Evolutionary conservation across 2,113 vertebrate genomes (phyloP).

Genomic region (Austrofundulus limnaeus): DNA sequence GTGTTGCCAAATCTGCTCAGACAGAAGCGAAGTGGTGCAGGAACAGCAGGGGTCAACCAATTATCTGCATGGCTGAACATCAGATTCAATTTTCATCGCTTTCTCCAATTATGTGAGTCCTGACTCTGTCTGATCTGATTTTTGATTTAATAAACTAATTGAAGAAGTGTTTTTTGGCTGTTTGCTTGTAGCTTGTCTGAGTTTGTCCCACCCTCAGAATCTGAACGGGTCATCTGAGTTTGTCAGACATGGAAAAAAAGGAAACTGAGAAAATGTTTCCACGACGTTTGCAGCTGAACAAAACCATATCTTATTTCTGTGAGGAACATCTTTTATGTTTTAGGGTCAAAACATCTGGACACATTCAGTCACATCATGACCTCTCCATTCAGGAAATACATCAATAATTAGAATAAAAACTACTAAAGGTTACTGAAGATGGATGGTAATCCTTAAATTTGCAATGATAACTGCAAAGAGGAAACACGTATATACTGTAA

Average conservation of each 20-base stretch:
- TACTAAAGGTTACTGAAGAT: too few species aligned
- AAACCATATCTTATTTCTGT: neutral
- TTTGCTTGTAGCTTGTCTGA: neutral
- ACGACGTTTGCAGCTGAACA: neutral
- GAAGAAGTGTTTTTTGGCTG: neutral
- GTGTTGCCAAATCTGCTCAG: conserved; percentile 7
- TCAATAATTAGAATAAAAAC: too few species aligned
- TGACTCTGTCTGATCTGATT: conserved; percentile 17
- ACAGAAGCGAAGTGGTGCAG: conserved; percentile 15
- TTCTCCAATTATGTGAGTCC: conserved; percentile 5
- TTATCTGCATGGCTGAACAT: conserved; percentile 21
- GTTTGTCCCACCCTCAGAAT: neutral
- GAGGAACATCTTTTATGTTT: too few species aligned
- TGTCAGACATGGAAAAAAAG: neutral
- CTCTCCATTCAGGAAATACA: too few species aligned
- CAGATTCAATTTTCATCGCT: conserved; percentile 3
- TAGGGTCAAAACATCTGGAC: too few species aligned
- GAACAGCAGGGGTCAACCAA: conserved; percentile 1
- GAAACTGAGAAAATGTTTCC: neutral
- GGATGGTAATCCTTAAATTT: too few species aligned
- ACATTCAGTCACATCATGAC: neutral
- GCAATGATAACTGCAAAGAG: neutral
- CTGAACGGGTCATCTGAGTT: too few species aligned
- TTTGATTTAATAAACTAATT: conserved; percentile 16
- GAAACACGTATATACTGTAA: too few species aligned